Percentiles rank a stretch among this genome's conserved stretches.
Conservation (phyloP, 1,140 invertebrate species). For the Rhagoletis pomonella region DNA sequence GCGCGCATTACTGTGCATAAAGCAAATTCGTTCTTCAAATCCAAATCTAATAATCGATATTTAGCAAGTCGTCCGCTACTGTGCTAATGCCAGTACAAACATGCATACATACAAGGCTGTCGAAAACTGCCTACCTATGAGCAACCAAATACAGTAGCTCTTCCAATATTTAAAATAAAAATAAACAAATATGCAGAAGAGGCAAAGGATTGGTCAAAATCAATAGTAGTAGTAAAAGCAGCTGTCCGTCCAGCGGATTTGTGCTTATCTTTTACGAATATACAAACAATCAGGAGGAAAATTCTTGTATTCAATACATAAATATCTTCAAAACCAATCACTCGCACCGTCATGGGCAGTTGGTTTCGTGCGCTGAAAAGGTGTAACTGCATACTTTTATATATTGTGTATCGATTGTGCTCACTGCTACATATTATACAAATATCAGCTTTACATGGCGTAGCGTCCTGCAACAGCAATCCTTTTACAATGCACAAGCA, state of each 20-base stretch:
- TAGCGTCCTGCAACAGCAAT: neutral
- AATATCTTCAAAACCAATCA: too few species aligned
- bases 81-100: slow-evolving; percentile 34
- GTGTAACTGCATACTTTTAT: neutral
- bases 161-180: neutral
- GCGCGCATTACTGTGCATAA: neutral
- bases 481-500: neutral
- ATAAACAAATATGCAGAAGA: neutral
- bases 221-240: neutral
- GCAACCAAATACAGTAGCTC: slow-evolving; percentile 48
- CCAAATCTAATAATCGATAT: slow-evolving; percentile 2
- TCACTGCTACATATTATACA: neutral
- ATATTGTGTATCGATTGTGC: neutral
- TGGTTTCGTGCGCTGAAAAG: neutral
- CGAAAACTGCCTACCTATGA: too few species aligned
- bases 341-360: neutral
- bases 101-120: neutral
- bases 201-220: slow-evolving; percentile 22
- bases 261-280: neutral
- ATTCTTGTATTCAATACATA: neutral
- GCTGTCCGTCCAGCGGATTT: slow-evolving; percentile 7
- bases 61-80: neutral
- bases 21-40: neutral
- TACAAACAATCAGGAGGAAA: neutral
- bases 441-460: neutral